phyloP scores from a whole-genome alignment of 2,888 invertebrate genomes.

The Phyllotreta striolata region DNA sequence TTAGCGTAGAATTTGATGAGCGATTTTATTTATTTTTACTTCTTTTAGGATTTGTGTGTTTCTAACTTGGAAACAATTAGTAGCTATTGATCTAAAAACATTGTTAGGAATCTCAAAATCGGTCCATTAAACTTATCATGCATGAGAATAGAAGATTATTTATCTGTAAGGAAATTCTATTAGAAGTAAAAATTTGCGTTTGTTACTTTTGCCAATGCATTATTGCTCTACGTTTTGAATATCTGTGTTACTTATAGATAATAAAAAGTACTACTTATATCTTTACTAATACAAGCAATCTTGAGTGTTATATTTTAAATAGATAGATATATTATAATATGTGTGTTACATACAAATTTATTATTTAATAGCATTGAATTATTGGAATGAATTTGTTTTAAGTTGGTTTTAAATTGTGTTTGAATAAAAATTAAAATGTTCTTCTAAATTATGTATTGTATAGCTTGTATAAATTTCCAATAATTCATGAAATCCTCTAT shows the following conservation, averaged over 20 bases:
- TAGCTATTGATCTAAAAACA: too few species aligned
- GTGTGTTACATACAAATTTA: not conserved
- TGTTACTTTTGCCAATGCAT: not conserved
- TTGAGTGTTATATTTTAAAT: slow-evolving; percentile 17
- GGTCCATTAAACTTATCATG: too few species aligned
- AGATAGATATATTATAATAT: slow-evolving; percentile 16
- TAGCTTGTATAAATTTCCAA: slow-evolving; percentile 11
- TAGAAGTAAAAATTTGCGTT: slow-evolving; percentile 7
- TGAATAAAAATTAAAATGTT: too few species aligned
- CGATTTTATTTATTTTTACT: slow-evolving; percentile 6
- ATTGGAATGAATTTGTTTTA: slow-evolving; percentile 2
- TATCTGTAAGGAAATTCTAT: slow-evolving; percentile 1
- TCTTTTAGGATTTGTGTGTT: not conserved
- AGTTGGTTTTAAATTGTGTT: too few species aligned
- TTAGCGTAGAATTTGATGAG: slow-evolving; percentile 17
- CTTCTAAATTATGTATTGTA: too few species aligned
- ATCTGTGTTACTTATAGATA: slow-evolving; percentile 8
- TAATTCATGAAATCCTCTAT: slow-evolving; percentile 7
- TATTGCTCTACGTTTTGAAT: not conserved
- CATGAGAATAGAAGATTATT: too few species aligned
- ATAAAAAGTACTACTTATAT: slow-evolving; percentile 18
- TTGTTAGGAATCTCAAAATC: too few species aligned
- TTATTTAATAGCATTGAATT: slow-evolving; percentile 10
- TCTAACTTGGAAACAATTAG: too few species aligned
- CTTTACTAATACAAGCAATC: slow-evolving; percentile 19